Conservation (phyloP, 1,140 invertebrate species). For the Tigriopus japonicus region DNA sequence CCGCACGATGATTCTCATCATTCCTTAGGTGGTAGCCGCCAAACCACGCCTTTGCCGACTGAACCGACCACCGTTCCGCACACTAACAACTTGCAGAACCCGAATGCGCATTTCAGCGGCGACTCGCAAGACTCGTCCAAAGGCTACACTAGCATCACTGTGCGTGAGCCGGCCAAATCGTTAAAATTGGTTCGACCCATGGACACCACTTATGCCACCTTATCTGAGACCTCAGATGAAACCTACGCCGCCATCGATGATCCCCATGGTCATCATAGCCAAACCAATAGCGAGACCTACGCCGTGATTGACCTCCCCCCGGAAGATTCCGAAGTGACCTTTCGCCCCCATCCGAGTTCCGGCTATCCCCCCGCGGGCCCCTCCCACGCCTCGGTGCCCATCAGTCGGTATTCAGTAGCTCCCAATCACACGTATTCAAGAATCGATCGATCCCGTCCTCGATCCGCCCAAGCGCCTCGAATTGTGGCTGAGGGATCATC, state of each 20-base stretch:
- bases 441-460: not conserved
- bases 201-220: not conserved
- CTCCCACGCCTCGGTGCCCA: not conserved
- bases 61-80: not conserved
- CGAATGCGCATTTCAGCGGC: not conserved
- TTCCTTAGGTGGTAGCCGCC: not conserved
- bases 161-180: not conserved
- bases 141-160: not conserved
- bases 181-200: not conserved
- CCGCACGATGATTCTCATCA: not conserved
- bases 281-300: not conserved
- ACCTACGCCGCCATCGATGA: conserved; percentile 8
- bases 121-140: not conserved
- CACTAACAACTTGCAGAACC: not conserved
- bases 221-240: conserved; percentile 1
- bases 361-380: not conserved
- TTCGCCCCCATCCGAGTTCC: too few relatives aligned
- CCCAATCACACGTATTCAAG: not conserved
- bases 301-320: not conserved
- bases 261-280: not conserved
- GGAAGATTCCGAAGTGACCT: not conserved
- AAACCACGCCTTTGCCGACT: not conserved
- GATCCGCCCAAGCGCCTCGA: too few relatives aligned
- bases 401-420: too few relatives aligned
- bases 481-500: too few relatives aligned